Base-by-base conservation (phyloP, 2,888 invertebrate species). In the Hydrotaea cyrtoneurina region DNA sequence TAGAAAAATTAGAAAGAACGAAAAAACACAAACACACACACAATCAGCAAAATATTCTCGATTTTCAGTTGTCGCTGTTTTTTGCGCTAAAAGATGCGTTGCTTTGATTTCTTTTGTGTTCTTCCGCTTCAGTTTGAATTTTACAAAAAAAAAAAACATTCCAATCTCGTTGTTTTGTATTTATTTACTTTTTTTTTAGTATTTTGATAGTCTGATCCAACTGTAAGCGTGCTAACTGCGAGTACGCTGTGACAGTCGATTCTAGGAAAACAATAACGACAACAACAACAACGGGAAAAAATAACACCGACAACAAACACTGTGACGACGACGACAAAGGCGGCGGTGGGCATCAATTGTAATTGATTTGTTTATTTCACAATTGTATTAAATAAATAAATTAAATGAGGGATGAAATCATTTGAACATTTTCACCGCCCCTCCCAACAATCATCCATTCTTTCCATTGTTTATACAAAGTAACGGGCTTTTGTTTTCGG, bases 281-380 rank as follows among this genome's bases (percentile, higher is more conserved):
- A n/a, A 31, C 31, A 31, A 1, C 59, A n/a, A n/a, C n/a, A n/a
- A n/a, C n/a, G n/a, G n/a, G n/a, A n/a, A n/a, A n/a, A 26, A 31
- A 31, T 7, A 62, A 2, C 8, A 17, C 15, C 26, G 59, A 26
- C 26, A 13, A 7, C n/a, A 13, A 59, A 23, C 11, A 59, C 26
- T 0, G 2, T 15, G 62, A n/a, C 15, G n/a, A 11, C 62, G n/a
- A 50, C 15, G 50, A n/a, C 50, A n/a, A 50, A 1, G 39, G 10
- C 26, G 46, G 21, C 23, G 69, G 69, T 46, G n/a, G 43, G 19
- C 73, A 23, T 43, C 26, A 81, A 78, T 78, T 64, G 36, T 80
- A 77, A 83, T 83, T 80, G 69, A 74, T 50, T 77, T 80, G 17
- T 71, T 76, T 72, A 72, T 81, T 84, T 81, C 75, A 75, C 74